A percentile compares a stretch with the other conserved stretches of the same genome.
phyloP scores from a whole-genome alignment of 2,888 invertebrate genomes.

The Lasioglossum oenotherae region DNA sequence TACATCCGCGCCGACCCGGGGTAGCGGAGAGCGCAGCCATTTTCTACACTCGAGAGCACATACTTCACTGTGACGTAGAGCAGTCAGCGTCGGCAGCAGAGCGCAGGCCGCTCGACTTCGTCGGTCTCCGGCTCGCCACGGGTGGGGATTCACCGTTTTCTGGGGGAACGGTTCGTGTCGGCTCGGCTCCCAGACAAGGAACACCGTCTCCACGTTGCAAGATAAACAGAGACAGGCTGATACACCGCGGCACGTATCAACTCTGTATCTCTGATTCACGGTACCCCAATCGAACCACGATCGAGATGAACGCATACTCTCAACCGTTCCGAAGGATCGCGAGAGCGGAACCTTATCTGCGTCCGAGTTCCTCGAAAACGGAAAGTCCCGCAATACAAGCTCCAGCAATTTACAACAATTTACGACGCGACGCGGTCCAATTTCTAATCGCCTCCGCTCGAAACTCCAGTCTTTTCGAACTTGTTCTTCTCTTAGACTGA shows the following conservation, averaged over 20 bases:
- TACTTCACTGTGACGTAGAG: constrained; percentile 83
- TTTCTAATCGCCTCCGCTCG: background rate
- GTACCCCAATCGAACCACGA: constrained; percentile 23
- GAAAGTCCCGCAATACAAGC: background rate
- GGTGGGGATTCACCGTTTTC: constrained; percentile 46
- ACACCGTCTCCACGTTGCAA: background rate
- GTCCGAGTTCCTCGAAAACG: constrained; percentile 7
- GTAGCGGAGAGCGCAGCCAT: constrained; percentile 83
- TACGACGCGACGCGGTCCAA: background rate
- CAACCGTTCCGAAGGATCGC: background rate
- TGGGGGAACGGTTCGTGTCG: constrained; percentile 35
- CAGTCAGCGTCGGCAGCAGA: constrained; percentile 64
- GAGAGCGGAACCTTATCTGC: background rate
- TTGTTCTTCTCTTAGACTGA: background rate
- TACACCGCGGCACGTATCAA: constrained; percentile 15
- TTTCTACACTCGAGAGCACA: constrained; percentile 83
- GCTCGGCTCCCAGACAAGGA: constrained; percentile 37
- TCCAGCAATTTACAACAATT: background rate
- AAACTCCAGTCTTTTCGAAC: background rate
- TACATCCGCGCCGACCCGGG: constrained; percentile 79
- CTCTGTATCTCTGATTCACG: constrained; percentile 29
- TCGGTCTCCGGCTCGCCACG: constrained; percentile 50
- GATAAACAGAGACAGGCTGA: constrained; percentile 9
- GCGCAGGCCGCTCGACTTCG: constrained; percentile 73
- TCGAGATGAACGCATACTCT: constrained; percentile 1